phyloP scores from a whole-genome alignment of 2,888 invertebrate species.

The Acanthoscelides obtectus region DNA sequence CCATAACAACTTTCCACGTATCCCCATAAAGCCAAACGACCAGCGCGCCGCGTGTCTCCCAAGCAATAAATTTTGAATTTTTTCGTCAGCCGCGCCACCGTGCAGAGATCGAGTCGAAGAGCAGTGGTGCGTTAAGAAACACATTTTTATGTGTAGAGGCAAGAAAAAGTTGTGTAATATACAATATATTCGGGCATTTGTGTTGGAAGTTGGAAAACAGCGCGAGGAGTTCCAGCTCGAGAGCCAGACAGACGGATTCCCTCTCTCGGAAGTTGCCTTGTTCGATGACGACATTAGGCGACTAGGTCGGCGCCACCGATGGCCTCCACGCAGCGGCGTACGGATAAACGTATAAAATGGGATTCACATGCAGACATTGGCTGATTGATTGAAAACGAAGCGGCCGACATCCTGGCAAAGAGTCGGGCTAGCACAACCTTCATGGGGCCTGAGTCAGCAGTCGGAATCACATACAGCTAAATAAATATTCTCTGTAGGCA shows the following conservation, averaged over 20 bases:
- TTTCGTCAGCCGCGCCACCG: not conserved
- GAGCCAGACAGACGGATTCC: not conserved
- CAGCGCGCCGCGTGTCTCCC: not conserved
- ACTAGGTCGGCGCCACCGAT: conserved; percentile 15
- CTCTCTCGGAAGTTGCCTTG: conserved; percentile 14
- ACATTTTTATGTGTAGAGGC: not conserved
- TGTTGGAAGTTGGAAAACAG: not conserved
- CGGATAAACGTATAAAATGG: no score
- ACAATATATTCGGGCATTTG: not conserved
- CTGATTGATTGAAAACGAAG: no score
- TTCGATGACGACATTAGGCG: conserved; percentile 17
- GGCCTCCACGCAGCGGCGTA: not conserved
- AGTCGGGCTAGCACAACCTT: no score
- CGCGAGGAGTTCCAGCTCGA: not conserved
- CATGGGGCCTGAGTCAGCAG: no score
- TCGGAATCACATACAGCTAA: no score
- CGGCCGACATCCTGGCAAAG: no score
- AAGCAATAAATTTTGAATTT: not conserved
- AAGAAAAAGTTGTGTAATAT: not conserved
- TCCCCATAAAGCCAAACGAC: not conserved
- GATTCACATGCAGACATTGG: no score
- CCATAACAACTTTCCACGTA: not conserved
- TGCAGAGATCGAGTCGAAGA: not conserved
- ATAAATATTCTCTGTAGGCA: no score
- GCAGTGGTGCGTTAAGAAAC: not conserved